Evolutionary conservation across 2,797 vertebrate genomes (phyloP).

Genomic region (Typhlichthys subterraneus): DNA sequence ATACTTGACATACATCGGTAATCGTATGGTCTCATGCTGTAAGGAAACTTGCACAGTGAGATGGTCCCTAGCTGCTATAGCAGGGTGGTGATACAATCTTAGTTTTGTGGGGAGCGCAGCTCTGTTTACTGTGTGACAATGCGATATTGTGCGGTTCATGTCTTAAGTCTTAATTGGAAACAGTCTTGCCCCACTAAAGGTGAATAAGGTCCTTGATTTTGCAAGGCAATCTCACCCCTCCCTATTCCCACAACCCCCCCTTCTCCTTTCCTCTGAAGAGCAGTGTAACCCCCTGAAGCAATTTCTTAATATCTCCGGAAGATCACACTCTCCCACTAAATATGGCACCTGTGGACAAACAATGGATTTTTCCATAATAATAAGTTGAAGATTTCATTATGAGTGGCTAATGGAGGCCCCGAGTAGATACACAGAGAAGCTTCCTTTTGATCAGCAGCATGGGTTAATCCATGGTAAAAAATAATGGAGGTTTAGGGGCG

Average conservation of each 20-base stretch:
- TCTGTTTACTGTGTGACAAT: slow-evolving; percentile 79
- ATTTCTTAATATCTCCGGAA: slow-evolving; percentile 75
- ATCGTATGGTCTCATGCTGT: slow-evolving; percentile 47
- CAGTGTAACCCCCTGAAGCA: slow-evolving; percentile 68
- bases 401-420: slow-evolving; percentile 70
- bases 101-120: slow-evolving; percentile 67
- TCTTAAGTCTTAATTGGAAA: slow-evolving; percentile 74
- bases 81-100: slow-evolving; percentile 55
- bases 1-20: slow-evolving; percentile 46
- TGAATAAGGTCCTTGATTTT: slow-evolving; percentile 72
- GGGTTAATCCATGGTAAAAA: slow-evolving; percentile 78
- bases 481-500: slow-evolving; percentile 66
- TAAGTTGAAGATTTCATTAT: slow-evolving; percentile 76
- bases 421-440: slow-evolving; percentile 59
- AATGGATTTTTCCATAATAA: slow-evolving; percentile 80
- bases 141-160: slow-evolving; percentile 73
- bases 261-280: slow-evolving; percentile 60
- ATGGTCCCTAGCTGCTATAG: slow-evolving; percentile 57
- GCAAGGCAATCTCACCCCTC: slow-evolving; percentile 67
- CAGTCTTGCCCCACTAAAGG: slow-evolving; percentile 74
- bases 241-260: slow-evolving; percentile 31
- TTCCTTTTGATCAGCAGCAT: slow-evolving; percentile 76
- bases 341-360: slow-evolving; percentile 78
- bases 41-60: slow-evolving; percentile 59
- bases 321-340: slow-evolving; percentile 74